Base-by-base conservation (phyloP, 2,888 invertebrate species). In the Volucella zonaria region DNA sequence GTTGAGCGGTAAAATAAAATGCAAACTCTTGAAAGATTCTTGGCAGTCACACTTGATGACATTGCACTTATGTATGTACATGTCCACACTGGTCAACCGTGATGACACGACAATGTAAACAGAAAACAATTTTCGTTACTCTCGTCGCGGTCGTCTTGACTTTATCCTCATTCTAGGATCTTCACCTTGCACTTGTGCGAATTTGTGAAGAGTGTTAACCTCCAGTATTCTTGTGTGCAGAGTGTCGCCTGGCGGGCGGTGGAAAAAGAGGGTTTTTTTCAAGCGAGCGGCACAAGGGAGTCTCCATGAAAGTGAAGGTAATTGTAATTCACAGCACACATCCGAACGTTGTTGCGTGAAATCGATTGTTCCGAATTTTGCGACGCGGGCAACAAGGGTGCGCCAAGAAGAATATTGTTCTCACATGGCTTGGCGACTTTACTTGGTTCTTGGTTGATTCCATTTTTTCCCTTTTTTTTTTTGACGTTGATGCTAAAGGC, bases 281-380 rank as follows among this genome's bases (percentile, higher is more conserved):
- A 31, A 31, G 0, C 31, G 11, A 45, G 23, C 76, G 49, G 54
- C 71, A 45, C 64, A 67, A 75, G 45, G 51, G 47, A 80, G 62
- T 67, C 85, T 81, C 68, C 76, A 77, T 81, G 85, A 85, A 85
- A 85, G 85, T 85, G 85, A 85, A 85, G 80, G 85, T 51, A 85
- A 85, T 85, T 85, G 51, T 62, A 31, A 85, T 85, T 77, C 85
- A 76, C 54, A 42, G 18, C 85, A 85, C 85, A 80, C 62, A 70
- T 54, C 43, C 62, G 81, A 85, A 73, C 66, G 80, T 76, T 85
- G 80, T 85, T 76, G 80, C 64, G 76, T 71, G 66, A 85, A 80
- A 80, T 80, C 80, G 83, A 85, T 85, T 85, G 83, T 85, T 85
- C 83, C 83, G 75, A 85, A 80, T 80, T 80, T 80, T 68, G 47